These are phyloP conservation scores for Sinocyclocheilus maitianheensis DNA, from an alignment of 2,113 vertebrate genomes.

Conservation along the genomic window DNA sequence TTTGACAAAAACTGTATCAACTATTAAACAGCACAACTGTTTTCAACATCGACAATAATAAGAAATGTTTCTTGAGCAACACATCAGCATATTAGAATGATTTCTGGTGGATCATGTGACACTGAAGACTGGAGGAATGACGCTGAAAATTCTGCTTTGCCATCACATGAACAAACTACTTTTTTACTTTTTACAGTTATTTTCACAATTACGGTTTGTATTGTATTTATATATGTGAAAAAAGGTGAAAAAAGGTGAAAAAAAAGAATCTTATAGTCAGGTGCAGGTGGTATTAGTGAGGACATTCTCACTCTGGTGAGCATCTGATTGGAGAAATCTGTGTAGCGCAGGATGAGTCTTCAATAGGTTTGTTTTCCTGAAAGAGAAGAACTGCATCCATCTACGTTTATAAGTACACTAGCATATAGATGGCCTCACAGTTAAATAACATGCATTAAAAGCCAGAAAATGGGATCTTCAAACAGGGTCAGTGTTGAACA, in stretches of 20 bases:
- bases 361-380: background rate
- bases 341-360: background rate
- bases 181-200: no score
- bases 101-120: background rate
- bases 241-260: no score
- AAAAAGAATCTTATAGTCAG: no score
- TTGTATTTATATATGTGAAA: no score
- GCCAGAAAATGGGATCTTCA: background rate
- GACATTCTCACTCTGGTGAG: background rate
- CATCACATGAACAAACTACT: no score
- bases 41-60: background rate
- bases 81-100: no score
- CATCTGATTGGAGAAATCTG: background rate
- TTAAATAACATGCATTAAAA: background rate
- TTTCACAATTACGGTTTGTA: no score
- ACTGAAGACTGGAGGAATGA: background rate
- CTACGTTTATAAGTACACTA: background rate
- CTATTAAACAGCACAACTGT: background rate
- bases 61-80: no score
- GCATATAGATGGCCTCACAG: background rate
- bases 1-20: no score
- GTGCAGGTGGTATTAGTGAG: no score
- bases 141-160: background rate
- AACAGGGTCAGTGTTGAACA: background rate
- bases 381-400: background rate